These are phyloP conservation scores for Eupithecia subfuscata DNA, from an alignment of 2,888 invertebrate species.

Conservation along the genomic window DNA sequence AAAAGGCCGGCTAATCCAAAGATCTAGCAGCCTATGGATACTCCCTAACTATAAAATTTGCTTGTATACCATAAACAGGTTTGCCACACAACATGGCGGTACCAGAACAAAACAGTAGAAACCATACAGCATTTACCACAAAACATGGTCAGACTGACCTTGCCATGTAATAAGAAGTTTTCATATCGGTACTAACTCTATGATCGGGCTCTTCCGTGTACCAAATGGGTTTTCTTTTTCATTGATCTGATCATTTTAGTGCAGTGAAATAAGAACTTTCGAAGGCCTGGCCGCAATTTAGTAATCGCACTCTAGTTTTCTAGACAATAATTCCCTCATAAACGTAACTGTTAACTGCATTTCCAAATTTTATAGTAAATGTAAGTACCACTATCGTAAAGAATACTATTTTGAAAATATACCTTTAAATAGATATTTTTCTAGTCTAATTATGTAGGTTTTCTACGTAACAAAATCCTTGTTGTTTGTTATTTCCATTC, in stretches of 20 bases:
- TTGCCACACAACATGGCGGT: neutral
- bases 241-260: neutral
- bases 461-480: conserved; percentile 28
- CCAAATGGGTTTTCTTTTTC: neutral
- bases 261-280: neutral
- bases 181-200: neutral
- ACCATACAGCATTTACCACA: neutral
- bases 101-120: neutral
- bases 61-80: neutral
- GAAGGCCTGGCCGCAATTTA: conserved; percentile 4
- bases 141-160: neutral
- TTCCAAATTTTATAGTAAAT: conserved; percentile 56
- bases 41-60: neutral
- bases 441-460: conserved; percentile 39
- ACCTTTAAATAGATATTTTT: conserved; percentile 41
- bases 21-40: neutral
- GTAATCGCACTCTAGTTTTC: conserved; percentile 21
- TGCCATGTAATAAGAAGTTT: neutral
- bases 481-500: conserved; percentile 17
- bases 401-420: conserved; percentile 43
- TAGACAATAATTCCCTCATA: conserved; percentile 42
- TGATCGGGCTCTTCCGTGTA: neutral
- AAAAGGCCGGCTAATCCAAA: neutral
- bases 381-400: conserved; percentile 28
- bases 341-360: conserved; percentile 50